Evolutionary conservation across 2,797 vertebrate genomes (phyloP), one percentile per base, ranked within the genome.

Genomic region (Propithecus deckenii): DNA sequence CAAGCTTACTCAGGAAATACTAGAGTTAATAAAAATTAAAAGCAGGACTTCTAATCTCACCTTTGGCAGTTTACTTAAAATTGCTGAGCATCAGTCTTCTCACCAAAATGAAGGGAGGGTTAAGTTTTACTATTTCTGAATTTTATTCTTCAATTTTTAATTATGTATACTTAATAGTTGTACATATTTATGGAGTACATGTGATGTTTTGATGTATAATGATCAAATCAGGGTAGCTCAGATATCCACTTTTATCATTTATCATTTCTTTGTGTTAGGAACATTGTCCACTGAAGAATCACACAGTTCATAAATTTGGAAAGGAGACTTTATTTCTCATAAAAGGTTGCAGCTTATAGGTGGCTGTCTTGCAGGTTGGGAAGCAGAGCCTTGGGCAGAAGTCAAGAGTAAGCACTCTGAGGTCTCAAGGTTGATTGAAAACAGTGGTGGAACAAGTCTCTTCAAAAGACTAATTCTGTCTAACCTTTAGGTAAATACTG

Each of bases 41-140:
- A 55, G 57, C 65, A 91, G 65, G 50, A 28, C 32, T 89, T 93
- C 32, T 43, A 35, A 85, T 89, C 38, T 96, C 65, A 52, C 15
- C 13, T 74, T 93, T 57, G 41, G 48, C 1, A 38, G 28, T 96
- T 94, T 79, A 71, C 46, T 89, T 89, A 80, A 89, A 94, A 52
- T 86, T 38, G 22, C 22, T 25, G 67, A 84, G 48, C 20, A 35
- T 80, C 10, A 22, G 32, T 76, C 55, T 89, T 86, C 72, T 72
- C 14, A 38, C 61, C 20, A 84, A 72, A 92, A 86, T 84, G 43
- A 72, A 95, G 35, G 41, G 79, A 23, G 46, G 69, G 25, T 76
- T 83, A 71, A 25, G 6, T 81, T 95, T 95, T 86, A n/a, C 55
- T 65, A 65, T 18, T 65, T 65, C 32, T 65, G 15, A n/a, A 65